Conservation (phyloP, 2,888 invertebrate species). For the Drosophila antonietae region DNA sequence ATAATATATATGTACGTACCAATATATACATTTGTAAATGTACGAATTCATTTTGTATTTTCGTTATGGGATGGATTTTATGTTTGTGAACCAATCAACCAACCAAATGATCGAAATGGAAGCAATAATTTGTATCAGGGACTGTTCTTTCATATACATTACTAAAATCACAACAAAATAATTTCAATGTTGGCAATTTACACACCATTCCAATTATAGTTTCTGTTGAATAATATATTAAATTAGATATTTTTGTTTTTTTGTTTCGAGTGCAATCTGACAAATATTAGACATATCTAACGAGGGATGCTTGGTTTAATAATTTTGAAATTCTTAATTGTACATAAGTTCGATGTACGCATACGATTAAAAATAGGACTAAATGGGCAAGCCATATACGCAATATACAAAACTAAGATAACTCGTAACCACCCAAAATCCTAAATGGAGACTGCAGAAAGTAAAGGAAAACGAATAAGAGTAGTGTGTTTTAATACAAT, state of each 20-base stretch:
- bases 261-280: constrained; percentile 44
- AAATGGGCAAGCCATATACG: constrained; percentile 62
- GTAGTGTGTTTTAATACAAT: constrained; percentile 67
- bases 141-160: constrained; percentile 14
- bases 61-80: constrained; percentile 47
- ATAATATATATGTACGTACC: constrained; percentile 61
- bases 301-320: constrained; percentile 25
- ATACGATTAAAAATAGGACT: constrained; percentile 46
- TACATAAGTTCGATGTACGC: constrained; percentile 36
- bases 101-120: constrained; percentile 4
- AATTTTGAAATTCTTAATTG: constrained; percentile 33
- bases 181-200: constrained; percentile 13
- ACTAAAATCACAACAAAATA: constrained; percentile 1
- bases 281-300: constrained; percentile 53
- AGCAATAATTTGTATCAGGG: constrained; percentile 22
- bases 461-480: constrained; percentile 64
- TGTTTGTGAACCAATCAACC: constrained; percentile 10
- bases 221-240: constrained; percentile 12
- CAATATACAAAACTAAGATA: constrained; percentile 74
- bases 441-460: constrained; percentile 75
- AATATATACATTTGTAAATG: constrained; percentile 68
- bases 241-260: constrained; percentile 8
- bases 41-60: constrained; percentile 51
- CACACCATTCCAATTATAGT: constrained; percentile 21
- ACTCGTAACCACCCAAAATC: constrained; percentile 79